Evolutionary conservation across 1,140 invertebrate species (phyloP), one percentile per base, ranked within the genome.

Genomic region (Pseudachorutes palmiensis): DNA sequence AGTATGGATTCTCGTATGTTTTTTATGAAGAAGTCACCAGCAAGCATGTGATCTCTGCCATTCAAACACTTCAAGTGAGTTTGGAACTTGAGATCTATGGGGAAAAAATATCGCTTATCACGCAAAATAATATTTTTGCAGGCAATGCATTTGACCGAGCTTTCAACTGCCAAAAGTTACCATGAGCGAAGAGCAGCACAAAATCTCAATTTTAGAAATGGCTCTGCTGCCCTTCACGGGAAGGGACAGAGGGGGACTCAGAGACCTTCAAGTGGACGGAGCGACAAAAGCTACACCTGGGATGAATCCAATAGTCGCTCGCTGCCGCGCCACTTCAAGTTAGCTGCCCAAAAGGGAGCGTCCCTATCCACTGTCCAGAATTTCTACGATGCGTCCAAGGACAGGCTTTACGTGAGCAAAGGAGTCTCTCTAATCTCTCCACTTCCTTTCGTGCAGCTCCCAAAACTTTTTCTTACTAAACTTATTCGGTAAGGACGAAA

Each of bases 1-100:
- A 87, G 61, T 96, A 94, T 83, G 97, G 97, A 45, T 94, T 94
- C 76, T 92, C 91, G 73, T 84, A 94, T 66, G 87, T 94, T 16
- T 98, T 98, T 79, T 97, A 91, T 81, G 96, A 99, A 81, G 90
- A 95, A 81, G 92, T 96, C 70, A 85, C 86, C 60, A 93, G 94
- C 78, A 83, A 85, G 59, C 90, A 94, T 77, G 94, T 97, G 72
- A 94, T 92, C 77, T 88, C 86, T 71, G 93, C 94, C 41, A 94
- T 98, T 86, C 91, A 95, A 79, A 94, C 92, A 5, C 82, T 97
- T 60, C 92, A 95, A 80, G 86, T 88, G 78, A 71, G n/a, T 45
- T 36, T 14, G 32, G 45, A 14, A 5, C 24, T 57, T 14, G 49
- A 9, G 31, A 62, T 45, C 2, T 73, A 67, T 45, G 9, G 19